These are phyloP conservation scores for Enteromius paludinosus DNA, from an alignment of 2,797 vertebrate species.

Conservation along the genomic window DNA sequence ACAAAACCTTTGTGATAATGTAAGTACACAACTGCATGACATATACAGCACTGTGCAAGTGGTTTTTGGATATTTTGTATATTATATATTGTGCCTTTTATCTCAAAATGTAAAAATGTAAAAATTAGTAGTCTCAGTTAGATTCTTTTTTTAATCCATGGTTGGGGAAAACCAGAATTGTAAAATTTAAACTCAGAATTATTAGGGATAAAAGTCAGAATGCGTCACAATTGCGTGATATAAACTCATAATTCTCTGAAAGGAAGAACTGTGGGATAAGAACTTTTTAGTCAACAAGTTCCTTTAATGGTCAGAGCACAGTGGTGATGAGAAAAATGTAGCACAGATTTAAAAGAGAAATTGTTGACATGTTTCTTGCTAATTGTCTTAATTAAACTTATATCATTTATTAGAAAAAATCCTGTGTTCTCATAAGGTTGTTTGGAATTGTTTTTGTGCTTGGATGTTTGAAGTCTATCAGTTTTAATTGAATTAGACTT, in stretches of 20 bases:
- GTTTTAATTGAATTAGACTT: constrained; percentile 7
- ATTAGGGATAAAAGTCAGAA: neutral
- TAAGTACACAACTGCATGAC: too few relatives aligned
- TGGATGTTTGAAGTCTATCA: neutral
- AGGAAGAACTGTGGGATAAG: neutral
- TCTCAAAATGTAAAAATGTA: too few relatives aligned
- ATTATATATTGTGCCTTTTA: too few relatives aligned
- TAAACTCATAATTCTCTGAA: neutral
- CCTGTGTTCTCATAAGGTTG: neutral
- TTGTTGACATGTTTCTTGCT: neutral
- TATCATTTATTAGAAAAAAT: neutral
- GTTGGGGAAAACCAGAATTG: neutral
- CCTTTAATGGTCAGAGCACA: neutral
- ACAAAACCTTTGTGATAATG: too few relatives aligned
- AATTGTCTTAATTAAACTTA: neutral
- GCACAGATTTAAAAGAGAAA: neutral
- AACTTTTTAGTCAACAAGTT: neutral
- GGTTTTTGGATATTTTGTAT: too few relatives aligned
- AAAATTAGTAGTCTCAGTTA: neutral
- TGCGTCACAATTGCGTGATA: neutral
- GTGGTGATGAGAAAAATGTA: constrained; percentile 7
- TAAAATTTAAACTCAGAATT: neutral
- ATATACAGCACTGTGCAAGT: too few relatives aligned
- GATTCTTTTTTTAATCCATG: neutral
- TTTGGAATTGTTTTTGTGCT: neutral